Conservation (phyloP, 2,113 vertebrate genomes). For the Emydura subglobosa region DNA sequence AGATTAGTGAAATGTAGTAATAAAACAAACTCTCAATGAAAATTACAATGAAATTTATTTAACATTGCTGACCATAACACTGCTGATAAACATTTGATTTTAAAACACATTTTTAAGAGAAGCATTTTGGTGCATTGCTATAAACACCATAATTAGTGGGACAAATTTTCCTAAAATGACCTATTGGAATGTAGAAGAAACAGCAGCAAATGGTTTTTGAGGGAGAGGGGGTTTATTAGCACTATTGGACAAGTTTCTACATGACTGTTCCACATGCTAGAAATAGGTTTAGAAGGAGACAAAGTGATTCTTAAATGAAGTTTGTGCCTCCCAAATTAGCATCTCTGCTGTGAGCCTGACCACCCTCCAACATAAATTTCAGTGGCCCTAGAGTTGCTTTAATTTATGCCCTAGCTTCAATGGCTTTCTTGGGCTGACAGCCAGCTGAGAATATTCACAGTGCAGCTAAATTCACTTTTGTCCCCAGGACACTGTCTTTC, state of each 20-base stretch:
- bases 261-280: not conserved
- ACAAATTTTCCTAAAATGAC: not conserved
- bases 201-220: fast-evolving
- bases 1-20: not conserved
- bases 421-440: not conserved
- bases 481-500: fast-evolving
- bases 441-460: not conserved
- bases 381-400: not conserved
- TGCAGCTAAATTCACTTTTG: fast-evolving
- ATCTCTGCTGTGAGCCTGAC: not conserved
- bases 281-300: too few species aligned
- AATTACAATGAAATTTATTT: not conserved
- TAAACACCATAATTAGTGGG: fast-evolving
- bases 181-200: not conserved
- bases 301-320: not conserved
- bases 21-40: not conserved
- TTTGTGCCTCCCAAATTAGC: not conserved
- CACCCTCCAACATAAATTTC: not conserved
- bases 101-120: not conserved
- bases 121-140: not conserved
- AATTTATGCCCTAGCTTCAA: not conserved
- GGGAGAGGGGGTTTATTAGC: not conserved
- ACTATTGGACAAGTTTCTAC: fast-evolving
- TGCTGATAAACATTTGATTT: not conserved
- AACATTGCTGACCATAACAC: not conserved